Evolutionary conservation across 2,888 invertebrate genomes (phyloP).

Genomic region (Ophonus ardosiacus): DNA sequence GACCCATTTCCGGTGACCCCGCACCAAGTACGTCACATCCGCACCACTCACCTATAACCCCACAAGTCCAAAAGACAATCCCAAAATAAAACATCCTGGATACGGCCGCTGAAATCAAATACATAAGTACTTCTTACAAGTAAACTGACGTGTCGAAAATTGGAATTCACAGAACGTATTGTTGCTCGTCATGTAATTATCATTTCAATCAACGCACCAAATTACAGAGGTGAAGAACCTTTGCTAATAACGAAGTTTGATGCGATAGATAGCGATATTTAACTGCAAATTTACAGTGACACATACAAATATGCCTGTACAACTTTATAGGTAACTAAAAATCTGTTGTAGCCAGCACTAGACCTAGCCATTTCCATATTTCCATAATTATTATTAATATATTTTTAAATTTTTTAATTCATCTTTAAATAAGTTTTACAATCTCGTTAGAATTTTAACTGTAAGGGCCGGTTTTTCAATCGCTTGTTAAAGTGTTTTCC

Average conservation of each 20-base stretch:
- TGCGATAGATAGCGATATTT: neutral
- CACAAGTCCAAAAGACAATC: neutral
- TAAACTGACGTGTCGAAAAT: neutral
- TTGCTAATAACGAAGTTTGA: neutral
- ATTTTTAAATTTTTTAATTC: too few relatives aligned
- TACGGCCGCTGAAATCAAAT: neutral
- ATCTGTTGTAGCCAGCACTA: too few relatives aligned
- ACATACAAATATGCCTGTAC: neutral
- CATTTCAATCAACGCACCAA: conserved; percentile 22
- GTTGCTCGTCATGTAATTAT: conserved; percentile 6
- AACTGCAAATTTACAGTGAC: neutral
- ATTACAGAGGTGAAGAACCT: neutral
- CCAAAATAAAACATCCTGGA: neutral
- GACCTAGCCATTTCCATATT: too few relatives aligned
- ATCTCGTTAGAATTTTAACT: too few relatives aligned
- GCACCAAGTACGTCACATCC: neutral
- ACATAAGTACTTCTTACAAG: neutral
- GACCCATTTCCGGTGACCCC: neutral
- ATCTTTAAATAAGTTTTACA: too few relatives aligned
- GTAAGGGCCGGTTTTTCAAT: too few relatives aligned
- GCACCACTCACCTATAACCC: neutral
- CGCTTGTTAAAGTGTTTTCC: too few relatives aligned
- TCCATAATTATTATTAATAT: too few relatives aligned
- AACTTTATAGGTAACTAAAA: neutral
- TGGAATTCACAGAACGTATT: neutral